A percentile compares a stretch with the other conserved stretches of the same genome.
Conservation (phyloP, 1,140 invertebrate genomes). For the Apis laboriosa region DNA sequence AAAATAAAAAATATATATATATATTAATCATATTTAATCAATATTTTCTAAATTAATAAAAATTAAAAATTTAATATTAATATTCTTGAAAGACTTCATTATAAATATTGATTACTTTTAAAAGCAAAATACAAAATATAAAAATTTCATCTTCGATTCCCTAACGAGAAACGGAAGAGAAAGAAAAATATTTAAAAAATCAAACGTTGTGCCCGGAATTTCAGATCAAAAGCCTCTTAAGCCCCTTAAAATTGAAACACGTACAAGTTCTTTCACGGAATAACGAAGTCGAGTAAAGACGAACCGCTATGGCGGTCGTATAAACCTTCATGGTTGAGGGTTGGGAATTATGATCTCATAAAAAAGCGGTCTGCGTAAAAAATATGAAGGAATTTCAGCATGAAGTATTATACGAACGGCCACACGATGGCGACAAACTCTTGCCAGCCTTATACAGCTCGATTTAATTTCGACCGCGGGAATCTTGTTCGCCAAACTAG, state of each 20-base stretch:
- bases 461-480: neutral
- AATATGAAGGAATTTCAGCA: conserved; percentile 22
- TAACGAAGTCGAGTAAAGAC: conserved; percentile 4
- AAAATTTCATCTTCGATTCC: neutral
- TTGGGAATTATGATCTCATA: conserved; percentile 1
- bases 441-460: neutral
- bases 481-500: neutral
- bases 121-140: neutral
- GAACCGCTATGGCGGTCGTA: conserved; percentile 1
- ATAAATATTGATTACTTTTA: too few species aligned
- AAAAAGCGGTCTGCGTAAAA: conserved; percentile 18
- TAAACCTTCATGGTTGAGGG: conserved; percentile 7
- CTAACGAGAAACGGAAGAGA: neutral
- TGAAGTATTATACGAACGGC: neutral
- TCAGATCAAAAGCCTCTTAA: conserved; percentile 1
- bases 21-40: too few species aligned
- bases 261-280: neutral
- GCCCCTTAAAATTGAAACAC: conserved; percentile 12
- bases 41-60: too few species aligned
- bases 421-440: neutral
- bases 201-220: neutral
- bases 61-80: too few species aligned
- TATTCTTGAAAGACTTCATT: too few species aligned
- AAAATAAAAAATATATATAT: too few species aligned
- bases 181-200: neutral